Percentiles rank a stretch among this genome's conserved stretches.
phyloP scores from a whole-genome alignment of 2,888 invertebrate species.

The Aleiodes testaceus region DNA sequence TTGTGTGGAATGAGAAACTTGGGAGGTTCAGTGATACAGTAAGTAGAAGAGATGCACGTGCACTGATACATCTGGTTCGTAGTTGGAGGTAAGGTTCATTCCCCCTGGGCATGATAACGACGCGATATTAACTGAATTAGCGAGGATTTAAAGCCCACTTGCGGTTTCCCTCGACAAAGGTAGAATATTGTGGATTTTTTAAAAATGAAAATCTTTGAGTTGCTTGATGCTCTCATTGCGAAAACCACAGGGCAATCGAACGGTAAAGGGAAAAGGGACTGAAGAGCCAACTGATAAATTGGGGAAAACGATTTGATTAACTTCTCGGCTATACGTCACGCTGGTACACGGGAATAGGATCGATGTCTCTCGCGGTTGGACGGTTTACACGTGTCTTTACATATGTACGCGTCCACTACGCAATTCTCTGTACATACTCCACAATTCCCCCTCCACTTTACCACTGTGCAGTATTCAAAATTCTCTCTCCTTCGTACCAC shows the following conservation, averaged over 20 bases:
- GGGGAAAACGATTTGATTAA: slow-evolving; percentile 64
- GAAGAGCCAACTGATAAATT: slow-evolving; percentile 56
- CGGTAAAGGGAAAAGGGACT: not conserved
- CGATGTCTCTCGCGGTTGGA: slow-evolving; percentile 55
- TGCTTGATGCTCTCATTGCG: too few species aligned
- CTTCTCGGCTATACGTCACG: slow-evolving; percentile 60
- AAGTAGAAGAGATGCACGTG: slow-evolving; percentile 20
- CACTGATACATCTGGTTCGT: slow-evolving; percentile 30
- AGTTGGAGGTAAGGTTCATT: slow-evolving; percentile 9
- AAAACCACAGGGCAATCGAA: too few species aligned
- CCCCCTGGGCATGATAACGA: slow-evolving; percentile 56
- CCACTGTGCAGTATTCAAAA: slow-evolving; percentile 26
- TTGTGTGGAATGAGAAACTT: not conserved
- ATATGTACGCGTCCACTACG: slow-evolving; percentile 46
- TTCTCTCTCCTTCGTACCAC: not conserved
- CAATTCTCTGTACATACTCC: slow-evolving; percentile 18
- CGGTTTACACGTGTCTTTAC: slow-evolving; percentile 59
- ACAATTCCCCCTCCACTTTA: slow-evolving; percentile 18
- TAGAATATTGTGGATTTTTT: too few species aligned
- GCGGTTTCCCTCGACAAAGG: slow-evolving; percentile 56
- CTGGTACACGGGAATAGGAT: slow-evolving; percentile 48
- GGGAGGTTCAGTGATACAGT: slow-evolving; percentile 8
- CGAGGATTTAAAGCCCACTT: slow-evolving; percentile 61
- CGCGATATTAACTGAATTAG: slow-evolving; percentile 63
- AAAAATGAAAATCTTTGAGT: too few species aligned